These are phyloP conservation scores for Macrosteles quadrilineatus DNA, from an alignment of 1,140 invertebrate species.

Conservation along the genomic window DNA sequence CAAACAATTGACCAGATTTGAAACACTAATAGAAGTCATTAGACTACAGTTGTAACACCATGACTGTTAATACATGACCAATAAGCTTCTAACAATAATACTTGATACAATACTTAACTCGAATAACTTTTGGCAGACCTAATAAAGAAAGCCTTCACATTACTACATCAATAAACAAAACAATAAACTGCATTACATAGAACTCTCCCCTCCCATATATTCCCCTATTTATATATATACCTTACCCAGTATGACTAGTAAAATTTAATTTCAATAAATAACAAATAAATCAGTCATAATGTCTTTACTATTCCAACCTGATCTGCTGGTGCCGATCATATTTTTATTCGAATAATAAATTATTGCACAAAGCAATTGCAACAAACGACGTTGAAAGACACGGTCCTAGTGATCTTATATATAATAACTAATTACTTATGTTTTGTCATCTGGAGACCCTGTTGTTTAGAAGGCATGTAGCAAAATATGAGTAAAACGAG, in stretches of 20 bases:
- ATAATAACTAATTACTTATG: conserved; percentile 16
- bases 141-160: conserved; percentile 10
- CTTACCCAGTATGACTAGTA: conserved; percentile 12
- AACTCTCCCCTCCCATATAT: conserved; percentile 7
- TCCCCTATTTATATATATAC: neutral
- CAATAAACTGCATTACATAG: conserved; percentile 13
- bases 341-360: neutral
- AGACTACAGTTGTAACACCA: neutral
- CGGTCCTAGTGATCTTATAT: conserved; percentile 21
- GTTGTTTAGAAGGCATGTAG: conserved; percentile 28
- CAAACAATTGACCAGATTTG: too few relatives aligned
- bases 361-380: conserved; percentile 4
- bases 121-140: conserved; percentile 16
- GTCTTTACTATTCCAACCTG: conserved; percentile 1
- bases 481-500: conserved; percentile 2
- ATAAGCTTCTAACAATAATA: neutral
- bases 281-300: conserved; percentile 12
- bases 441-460: conserved; percentile 17
- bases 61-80: conserved; percentile 2
- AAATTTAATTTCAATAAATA: conserved; percentile 6
- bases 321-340: neutral
- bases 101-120: neutral
- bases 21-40: too few relatives aligned
- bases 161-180: conserved; percentile 7
- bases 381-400: conserved; percentile 16